Conservation (phyloP, 1,140 invertebrate species). For the Diuraphis noxia region DNA sequence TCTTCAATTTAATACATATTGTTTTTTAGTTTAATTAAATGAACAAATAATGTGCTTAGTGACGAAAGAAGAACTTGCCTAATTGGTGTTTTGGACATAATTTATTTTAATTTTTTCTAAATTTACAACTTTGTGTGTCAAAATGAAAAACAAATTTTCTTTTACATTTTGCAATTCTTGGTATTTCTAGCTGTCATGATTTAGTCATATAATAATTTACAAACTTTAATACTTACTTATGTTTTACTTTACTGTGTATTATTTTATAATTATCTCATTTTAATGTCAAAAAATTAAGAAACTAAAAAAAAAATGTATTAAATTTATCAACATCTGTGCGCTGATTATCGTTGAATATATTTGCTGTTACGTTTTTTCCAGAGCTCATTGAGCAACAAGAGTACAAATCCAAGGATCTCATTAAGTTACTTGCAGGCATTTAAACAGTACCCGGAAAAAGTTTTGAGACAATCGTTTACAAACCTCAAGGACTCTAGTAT, state of each 20-base stretch:
- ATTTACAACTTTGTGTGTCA: too few species aligned
- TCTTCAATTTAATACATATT: too few species aligned
- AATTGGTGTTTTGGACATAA: too few species aligned
- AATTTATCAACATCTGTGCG: not conserved
- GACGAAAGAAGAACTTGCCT: too few species aligned
- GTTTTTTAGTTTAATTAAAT: too few species aligned
- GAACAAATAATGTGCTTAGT: too few species aligned
- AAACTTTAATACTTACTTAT: not conserved
- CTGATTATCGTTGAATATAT: not conserved
- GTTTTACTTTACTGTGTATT: too few species aligned
- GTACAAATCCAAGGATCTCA: not conserved
- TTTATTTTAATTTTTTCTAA: too few species aligned
- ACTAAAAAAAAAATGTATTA: not conserved
- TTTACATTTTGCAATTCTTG: too few species aligned
- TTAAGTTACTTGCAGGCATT: slow-evolving; percentile 18
- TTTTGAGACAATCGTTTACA: slow-evolving; percentile 23
- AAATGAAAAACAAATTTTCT: too few species aligned
- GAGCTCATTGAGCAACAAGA: slow-evolving; percentile 31
- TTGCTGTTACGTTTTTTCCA: not conserved
- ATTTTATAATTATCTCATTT: too few species aligned
- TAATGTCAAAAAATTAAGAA: not conserved
- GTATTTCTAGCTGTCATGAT: not conserved
- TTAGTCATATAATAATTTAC: not conserved
- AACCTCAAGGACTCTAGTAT: not conserved
- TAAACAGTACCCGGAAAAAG: slow-evolving; percentile 9